Percentiles rank a stretch among this genome's conserved stretches.
These are phyloP conservation scores for Cataglyphis hispanica DNA, from an alignment of 1,140 invertebrate species.

Conservation along the genomic window DNA sequence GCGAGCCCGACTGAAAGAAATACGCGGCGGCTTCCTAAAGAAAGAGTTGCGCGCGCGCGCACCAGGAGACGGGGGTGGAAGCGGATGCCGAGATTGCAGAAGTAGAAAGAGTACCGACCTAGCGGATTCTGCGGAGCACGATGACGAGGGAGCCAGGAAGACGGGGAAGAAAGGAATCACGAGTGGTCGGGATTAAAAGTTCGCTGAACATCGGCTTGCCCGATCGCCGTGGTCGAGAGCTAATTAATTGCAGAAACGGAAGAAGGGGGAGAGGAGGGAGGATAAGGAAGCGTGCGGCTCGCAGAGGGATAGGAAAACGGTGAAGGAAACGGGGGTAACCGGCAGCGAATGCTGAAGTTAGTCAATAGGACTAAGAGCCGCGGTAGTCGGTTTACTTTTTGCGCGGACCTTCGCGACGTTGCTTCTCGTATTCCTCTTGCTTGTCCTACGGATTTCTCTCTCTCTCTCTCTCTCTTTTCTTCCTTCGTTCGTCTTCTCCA, in stretches of 20 bases:
- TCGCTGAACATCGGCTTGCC: constrained; percentile 80
- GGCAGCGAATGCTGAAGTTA: constrained; percentile 76
- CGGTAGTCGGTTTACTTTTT: constrained; percentile 81
- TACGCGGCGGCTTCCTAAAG: constrained; percentile 46
- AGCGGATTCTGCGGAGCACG: constrained; percentile 64
- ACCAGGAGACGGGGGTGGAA: not conserved
- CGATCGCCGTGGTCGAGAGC: constrained; percentile 77
- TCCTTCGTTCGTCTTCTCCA: constrained; percentile 54
- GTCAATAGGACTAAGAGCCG: constrained; percentile 76
- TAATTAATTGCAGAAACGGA: constrained; percentile 83
- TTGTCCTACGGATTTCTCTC: constrained; percentile 58
- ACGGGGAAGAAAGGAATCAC: constrained; percentile 73
- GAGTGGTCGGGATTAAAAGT: constrained; percentile 81
- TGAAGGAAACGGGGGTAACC: constrained; percentile 51
- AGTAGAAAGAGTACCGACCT: constrained; percentile 45
- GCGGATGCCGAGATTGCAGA: constrained; percentile 33
- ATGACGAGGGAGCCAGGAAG: constrained; percentile 66
- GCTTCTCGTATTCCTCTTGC: constrained; percentile 69
- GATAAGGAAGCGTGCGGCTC: not conserved
- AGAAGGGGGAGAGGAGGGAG: not conserved
- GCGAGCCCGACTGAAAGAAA: constrained; percentile 45
- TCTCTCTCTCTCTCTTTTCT: constrained; percentile 59
- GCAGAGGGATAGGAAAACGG: constrained; percentile 54
- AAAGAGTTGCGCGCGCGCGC: constrained; percentile 42
- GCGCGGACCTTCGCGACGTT: constrained; percentile 76